Percentiles rank a stretch among this genome's conserved stretches.
Conservation (phyloP, 2,888 invertebrate species). For the Iphiclides podalirius region DNA sequence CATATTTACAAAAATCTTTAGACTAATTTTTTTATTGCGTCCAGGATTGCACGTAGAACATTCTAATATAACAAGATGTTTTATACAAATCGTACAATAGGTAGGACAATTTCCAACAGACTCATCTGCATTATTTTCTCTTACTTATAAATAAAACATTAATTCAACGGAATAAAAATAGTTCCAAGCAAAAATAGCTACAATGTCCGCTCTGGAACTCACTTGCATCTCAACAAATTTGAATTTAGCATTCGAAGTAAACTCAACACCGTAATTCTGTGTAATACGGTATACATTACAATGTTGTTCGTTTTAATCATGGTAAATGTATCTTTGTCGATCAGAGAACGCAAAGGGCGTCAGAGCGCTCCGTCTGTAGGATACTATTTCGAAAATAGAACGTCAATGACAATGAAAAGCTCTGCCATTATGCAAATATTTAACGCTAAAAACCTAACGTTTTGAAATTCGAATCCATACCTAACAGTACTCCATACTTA, state of each 20-base stretch:
- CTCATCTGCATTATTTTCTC: conserved; percentile 10
- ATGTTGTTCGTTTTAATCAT: conserved; percentile 1
- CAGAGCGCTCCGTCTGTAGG: conserved; percentile 46
- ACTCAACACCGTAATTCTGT: conserved; percentile 12
- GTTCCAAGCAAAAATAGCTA: conserved; percentile 34
- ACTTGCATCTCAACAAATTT: conserved; percentile 16
- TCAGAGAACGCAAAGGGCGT: conserved; percentile 41
- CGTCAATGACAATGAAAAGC: conserved; percentile 50
- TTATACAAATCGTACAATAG: too few species aligned
- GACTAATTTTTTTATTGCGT: too few species aligned
- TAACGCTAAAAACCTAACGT: background rate
- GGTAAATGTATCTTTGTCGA: conserved; percentile 25
- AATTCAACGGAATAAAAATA: conserved; percentile 36
- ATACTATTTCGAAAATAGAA: conserved; percentile 50
- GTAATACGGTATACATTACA: conserved; percentile 19
- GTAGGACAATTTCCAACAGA: background rate
- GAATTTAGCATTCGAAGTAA: background rate
- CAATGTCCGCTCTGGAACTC: conserved; percentile 30
- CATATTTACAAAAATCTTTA: too few species aligned
- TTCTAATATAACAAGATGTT: background rate
- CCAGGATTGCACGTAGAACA: too few species aligned
- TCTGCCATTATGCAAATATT: conserved; percentile 25
- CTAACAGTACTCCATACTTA: too few species aligned
- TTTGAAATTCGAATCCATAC: too few species aligned
- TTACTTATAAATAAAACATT: conserved; percentile 34